These are phyloP conservation scores for Leucoptera coffeella DNA, from an alignment of 2,888 invertebrate genomes.

Conservation along the genomic window DNA sequence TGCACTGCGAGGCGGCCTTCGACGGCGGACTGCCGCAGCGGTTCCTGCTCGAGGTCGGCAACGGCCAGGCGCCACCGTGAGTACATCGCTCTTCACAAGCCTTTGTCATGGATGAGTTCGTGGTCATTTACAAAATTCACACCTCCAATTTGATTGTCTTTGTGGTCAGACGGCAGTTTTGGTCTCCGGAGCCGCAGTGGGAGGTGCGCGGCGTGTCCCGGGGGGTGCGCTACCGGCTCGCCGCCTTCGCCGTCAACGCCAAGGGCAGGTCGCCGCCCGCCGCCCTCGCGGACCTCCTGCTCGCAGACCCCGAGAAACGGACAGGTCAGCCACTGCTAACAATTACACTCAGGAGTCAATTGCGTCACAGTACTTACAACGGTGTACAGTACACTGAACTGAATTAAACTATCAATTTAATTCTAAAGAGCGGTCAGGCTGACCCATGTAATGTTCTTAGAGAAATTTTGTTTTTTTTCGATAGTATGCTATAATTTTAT, in stretches of 20 bases:
- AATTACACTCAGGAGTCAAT: no score
- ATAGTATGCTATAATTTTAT: no score
- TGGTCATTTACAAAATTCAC: slow-evolving; percentile 10
- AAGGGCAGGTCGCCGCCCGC: slow-evolving; percentile 74
- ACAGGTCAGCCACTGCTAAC: slow-evolving; percentile 46
- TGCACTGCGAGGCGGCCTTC: slow-evolving; percentile 77
- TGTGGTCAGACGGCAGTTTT: slow-evolving; percentile 55
- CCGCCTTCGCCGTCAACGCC: slow-evolving; percentile 72
- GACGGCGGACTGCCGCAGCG: slow-evolving; percentile 85
- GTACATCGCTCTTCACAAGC: slow-evolving; percentile 16
- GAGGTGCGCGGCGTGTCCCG: slow-evolving; percentile 72
- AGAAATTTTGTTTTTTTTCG: no score
- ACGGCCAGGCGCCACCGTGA: slow-evolving; percentile 18
- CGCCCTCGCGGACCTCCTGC: slow-evolving; percentile 68
- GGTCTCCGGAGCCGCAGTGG: slow-evolving; percentile 65
- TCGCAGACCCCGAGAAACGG: slow-evolving; percentile 73
- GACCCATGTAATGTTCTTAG: no score
- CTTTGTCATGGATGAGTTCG: no score
- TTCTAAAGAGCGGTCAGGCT: no score
- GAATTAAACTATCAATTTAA: no score
- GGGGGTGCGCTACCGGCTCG: slow-evolving; percentile 71
- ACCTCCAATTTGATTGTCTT: no score
- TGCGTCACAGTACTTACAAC: no score
- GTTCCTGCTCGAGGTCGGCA: slow-evolving; percentile 76
- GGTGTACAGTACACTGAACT: no score